Evolutionary conservation across 2,113 vertebrate genomes (phyloP).

Genomic region (Rhineura floridana): DNA sequence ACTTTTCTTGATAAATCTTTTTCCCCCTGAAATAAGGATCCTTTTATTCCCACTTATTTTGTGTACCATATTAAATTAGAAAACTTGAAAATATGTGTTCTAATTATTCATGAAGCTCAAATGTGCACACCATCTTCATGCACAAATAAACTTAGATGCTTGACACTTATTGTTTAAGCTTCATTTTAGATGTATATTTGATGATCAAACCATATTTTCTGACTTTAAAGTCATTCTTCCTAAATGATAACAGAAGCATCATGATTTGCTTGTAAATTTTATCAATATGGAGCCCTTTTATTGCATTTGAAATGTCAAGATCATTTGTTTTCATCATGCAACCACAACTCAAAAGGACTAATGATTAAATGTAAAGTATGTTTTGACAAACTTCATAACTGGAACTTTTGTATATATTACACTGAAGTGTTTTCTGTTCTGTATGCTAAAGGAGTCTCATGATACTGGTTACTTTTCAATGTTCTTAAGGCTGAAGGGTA

Average conservation of each 20-base stretch:
- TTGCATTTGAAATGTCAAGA: neutral
- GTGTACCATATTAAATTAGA: slow-evolving; percentile 30
- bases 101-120: neutral
- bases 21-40: slow-evolving; percentile 25
- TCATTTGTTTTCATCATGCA: slow-evolving; percentile 34
- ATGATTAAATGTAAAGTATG: slow-evolving; percentile 18
- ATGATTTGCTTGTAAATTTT: slow-evolving; percentile 27
- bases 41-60: slow-evolving; percentile 30
- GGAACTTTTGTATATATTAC: neutral
- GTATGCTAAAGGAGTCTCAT: slow-evolving; percentile 23
- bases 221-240: slow-evolving; percentile 30
- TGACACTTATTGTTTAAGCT: slow-evolving; percentile 37
- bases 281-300: neutral
- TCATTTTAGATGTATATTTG: neutral
- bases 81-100: slow-evolving; percentile 14
- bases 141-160: slow-evolving; percentile 22
- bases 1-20: slow-evolving; percentile 37
- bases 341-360: neutral
- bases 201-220: slow-evolving; percentile 36
- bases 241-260: slow-evolving; percentile 4
- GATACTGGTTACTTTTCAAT: neutral
- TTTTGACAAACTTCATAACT: slow-evolving; percentile 18
- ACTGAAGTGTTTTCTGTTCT: slow-evolving; percentile 33
- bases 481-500: slow-evolving; percentile 12
- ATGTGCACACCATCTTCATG: neutral